Evolutionary conservation across 2,888 invertebrate genomes (phyloP), one percentile per base, ranked within the genome.

Genomic region (Pammene fasciana): DNA sequence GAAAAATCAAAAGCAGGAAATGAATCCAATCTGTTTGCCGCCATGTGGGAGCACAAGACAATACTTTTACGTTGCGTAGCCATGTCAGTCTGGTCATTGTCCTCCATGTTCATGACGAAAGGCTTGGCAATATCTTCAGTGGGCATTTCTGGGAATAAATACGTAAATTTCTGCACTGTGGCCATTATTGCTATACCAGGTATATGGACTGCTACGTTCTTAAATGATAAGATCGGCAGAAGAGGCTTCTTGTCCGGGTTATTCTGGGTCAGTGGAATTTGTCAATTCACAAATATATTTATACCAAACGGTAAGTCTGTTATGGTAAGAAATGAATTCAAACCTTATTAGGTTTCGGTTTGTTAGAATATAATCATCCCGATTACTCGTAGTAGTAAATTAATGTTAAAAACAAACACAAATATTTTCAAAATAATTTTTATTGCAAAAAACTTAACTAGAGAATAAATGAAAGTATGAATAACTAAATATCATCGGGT

Each of bases 1-100:
- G 14, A 16, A 9, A 61, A 60, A n/a, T 13, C 48, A 34, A 54
- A 57, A 10, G 18, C 38, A 13, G 52, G 26, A 16, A 48, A 50
- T 8, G 59, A 54, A 13, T 6, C 38, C 0, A 60, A 46, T 41
- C 38, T 64, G 0, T 10, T 67, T 13, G 14, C 13, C 8, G 36
- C 61, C 0, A 38, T 71, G 26, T 57, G 67, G n/a, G 38, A 50
- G 38, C 38, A 66, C 26, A 61, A 57, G 18, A 52, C 52, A 5
- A 59, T 71, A n/a, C 62, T 62, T 50, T 8, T 62, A 1, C 84
- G 94, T 54, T 80, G 94, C 71, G 57, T 92, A 5, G 93, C 93
- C 68, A 94, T 94, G 68, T 94, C 94, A 36, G 89, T 95, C 72
- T 95, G 95, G 80, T 95, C 95, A 95, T 92, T 95, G 34, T 94